These are phyloP conservation scores for Xerus inauris DNA, from an alignment of 2,113 vertebrate genomes.

Conservation along the genomic window DNA sequence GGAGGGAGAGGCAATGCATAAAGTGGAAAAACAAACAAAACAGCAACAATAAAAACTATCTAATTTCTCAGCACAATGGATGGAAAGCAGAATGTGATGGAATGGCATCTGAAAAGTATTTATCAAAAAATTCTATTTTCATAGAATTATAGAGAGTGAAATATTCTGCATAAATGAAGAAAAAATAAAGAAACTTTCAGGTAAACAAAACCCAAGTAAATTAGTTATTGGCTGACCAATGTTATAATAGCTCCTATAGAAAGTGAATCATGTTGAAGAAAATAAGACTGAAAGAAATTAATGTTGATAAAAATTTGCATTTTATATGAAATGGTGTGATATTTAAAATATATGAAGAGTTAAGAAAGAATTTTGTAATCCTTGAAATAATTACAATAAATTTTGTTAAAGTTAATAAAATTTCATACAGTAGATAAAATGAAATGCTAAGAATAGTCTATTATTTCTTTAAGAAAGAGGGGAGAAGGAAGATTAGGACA, in stretches of 20 bases:
- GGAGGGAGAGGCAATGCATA: neutral
- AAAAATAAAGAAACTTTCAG: neutral
- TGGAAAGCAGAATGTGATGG: neutral
- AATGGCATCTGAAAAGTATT: neutral
- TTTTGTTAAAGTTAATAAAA: neutral
- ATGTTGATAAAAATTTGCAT: neutral
- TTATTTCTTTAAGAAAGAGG: neutral
- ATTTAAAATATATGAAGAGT: neutral
- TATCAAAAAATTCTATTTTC: neutral
- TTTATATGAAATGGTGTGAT: neutral
- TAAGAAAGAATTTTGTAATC: neutral
- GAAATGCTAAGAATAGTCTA: neutral
- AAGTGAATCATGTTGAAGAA: neutral
- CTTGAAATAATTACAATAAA: neutral
- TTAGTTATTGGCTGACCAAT: neutral
- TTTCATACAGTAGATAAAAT: neutral
- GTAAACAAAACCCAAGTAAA: neutral
- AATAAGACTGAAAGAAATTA: neutral
- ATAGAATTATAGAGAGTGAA: neutral
- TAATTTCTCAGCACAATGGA: neutral
- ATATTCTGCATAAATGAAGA: neutral
- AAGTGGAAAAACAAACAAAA: neutral
- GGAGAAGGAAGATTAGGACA: neutral
- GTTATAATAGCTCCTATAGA: fast-evolving
- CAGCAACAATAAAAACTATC: neutral